Conservation (phyloP, 2,113 vertebrate species). For the Laticauda laticaudata region DNA sequence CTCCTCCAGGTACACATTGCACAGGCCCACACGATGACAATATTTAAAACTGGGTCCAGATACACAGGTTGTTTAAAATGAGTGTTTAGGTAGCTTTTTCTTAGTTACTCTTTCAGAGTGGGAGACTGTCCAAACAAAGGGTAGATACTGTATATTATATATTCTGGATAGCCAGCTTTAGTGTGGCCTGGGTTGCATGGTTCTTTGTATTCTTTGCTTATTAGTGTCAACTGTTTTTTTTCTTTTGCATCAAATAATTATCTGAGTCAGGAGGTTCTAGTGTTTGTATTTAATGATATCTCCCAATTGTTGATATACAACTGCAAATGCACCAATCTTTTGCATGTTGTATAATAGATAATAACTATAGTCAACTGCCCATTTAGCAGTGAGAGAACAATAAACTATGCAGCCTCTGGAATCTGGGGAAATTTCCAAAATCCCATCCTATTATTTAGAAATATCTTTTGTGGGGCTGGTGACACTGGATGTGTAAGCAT, state of each 20-base stretch:
- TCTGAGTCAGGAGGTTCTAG: background rate
- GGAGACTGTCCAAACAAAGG: background rate
- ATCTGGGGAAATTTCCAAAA: constrained; percentile 53
- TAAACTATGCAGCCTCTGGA: background rate
- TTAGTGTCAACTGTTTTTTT: background rate
- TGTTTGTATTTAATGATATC: background rate
- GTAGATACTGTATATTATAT: background rate
- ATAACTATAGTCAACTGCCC: constrained; percentile 43
- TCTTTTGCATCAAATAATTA: background rate
- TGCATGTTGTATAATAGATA: constrained; percentile 2
- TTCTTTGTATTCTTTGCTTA: background rate
- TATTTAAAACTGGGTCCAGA: background rate
- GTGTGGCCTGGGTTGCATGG: background rate
- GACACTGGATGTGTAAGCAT: constrained; percentile 47
- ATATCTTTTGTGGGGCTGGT: constrained; percentile 33
- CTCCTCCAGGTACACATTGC: no score
- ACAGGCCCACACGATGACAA: no score
- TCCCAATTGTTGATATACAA: background rate
- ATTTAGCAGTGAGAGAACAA: background rate
- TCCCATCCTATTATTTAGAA: constrained; percentile 40
- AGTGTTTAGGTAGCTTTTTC: background rate
- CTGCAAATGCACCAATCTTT: background rate
- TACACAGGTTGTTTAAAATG: background rate
- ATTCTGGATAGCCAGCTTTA: background rate
- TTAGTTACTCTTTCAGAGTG: background rate